A percentile compares a stretch with the other conserved stretches of the same genome.
Conservation (phyloP, 1,140 invertebrate genomes). For the Drosophila sproati region DNA sequence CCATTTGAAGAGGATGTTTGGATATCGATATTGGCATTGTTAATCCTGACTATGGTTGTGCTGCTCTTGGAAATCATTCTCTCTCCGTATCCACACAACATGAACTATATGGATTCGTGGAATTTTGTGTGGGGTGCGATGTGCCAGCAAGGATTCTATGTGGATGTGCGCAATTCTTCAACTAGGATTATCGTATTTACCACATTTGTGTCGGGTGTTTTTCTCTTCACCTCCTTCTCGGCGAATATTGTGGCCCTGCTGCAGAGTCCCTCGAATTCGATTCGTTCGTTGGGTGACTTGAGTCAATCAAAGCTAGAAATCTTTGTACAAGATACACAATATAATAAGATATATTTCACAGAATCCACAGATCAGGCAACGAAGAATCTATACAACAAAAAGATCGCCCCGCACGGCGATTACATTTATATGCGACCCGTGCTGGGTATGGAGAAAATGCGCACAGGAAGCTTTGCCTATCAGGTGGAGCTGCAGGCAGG, state of each 20-base stretch:
- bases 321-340: conserved; percentile 86
- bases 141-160: conserved; percentile 88
- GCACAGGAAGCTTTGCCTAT: conserved; percentile 86
- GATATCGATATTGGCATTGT: conserved; percentile 85
- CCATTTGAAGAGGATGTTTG: conserved; percentile 88
- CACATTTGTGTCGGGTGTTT: conserved; percentile 86
- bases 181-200: conserved; percentile 86
- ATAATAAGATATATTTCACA: conserved; percentile 86
- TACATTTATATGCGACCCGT: conserved; percentile 85
- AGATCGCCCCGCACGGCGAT: conserved; percentile 85
- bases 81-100: conserved; percentile 63
- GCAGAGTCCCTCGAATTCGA: conserved; percentile 86
- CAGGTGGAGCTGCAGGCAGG: conserved; percentile 86
- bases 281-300: conserved; percentile 86
- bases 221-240: conserved; percentile 87
- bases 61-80: conserved; percentile 60
- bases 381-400: conserved; percentile 85
- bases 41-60: conserved; percentile 75
- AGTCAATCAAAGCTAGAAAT: conserved; percentile 85
- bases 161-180: conserved; percentile 84
- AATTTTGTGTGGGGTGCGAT: conserved; percentile 86
- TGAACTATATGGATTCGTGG: conserved; percentile 84
- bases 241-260: conserved; percentile 87
- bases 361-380: conserved; percentile 86
- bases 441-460: conserved; percentile 85